Percentiles rank a stretch among this genome's conserved stretches.
Conservation (phyloP, 2,113 vertebrate genomes). For the Periophthalmus modestus region DNA sequence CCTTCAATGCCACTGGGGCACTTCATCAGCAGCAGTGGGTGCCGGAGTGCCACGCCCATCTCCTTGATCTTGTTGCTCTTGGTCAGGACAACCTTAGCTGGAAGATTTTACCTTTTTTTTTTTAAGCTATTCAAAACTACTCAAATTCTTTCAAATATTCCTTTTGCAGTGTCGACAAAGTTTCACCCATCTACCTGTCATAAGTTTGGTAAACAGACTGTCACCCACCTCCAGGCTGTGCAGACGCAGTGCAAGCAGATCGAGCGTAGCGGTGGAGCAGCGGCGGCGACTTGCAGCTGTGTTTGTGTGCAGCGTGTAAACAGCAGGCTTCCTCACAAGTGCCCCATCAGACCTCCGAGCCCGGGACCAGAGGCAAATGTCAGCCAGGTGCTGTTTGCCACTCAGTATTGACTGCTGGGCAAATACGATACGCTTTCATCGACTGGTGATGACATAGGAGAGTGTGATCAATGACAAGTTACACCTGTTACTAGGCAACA, state of each 20-base stretch:
- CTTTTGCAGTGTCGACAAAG: not conserved
- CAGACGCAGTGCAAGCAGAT: not conserved
- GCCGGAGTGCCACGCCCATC: too few relatives aligned
- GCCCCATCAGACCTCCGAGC: not conserved
- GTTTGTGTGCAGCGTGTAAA: not conserved
- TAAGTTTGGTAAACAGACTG: too few relatives aligned
- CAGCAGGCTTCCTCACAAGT: not conserved
- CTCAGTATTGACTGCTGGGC: not conserved
- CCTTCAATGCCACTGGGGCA: too few relatives aligned
- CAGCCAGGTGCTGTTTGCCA: conserved; percentile 1
- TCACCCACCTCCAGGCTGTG: not conserved
- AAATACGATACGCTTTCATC: not conserved
- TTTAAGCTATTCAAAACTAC: too few relatives aligned
- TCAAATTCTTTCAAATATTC: not conserved
- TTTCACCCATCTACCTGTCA: too few relatives aligned
- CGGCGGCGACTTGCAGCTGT: not conserved
- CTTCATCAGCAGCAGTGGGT: too few relatives aligned
- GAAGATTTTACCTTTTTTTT: too few relatives aligned
- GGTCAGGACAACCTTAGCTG: too few relatives aligned
- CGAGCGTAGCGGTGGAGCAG: not conserved
- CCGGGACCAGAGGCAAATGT: not conserved
- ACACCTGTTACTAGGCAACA: not conserved
- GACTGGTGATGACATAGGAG: too few relatives aligned
- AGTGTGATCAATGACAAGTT: not conserved
- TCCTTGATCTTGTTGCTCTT: too few relatives aligned